Evolutionary conservation across 1,140 invertebrate species (phyloP).

Genomic region (Nasonia longicornis): DNA sequence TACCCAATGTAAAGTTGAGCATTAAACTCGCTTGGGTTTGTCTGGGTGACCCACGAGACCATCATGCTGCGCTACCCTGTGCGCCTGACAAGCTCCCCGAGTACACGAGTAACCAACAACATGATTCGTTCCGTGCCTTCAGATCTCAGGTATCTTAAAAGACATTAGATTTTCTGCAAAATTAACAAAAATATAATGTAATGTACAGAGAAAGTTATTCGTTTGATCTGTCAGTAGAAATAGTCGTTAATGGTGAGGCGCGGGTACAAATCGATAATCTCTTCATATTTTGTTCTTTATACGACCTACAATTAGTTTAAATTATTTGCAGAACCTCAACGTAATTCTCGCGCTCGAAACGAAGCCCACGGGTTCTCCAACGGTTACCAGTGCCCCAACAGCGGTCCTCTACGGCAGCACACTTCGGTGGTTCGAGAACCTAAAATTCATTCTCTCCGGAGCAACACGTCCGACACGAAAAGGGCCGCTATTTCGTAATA

Average conservation of each 20-base stretch:
- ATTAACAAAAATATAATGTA: too few relatives aligned
- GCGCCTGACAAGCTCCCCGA: constrained; percentile 97
- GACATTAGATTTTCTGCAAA: not conserved
- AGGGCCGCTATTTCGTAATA: constrained; percentile 88
- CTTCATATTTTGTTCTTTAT: too few relatives aligned
- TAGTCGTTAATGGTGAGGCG: too few relatives aligned
- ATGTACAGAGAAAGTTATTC: too few relatives aligned
- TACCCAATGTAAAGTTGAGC: constrained; percentile 89
- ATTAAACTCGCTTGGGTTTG: constrained; percentile 93
- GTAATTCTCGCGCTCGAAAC: constrained; percentile 91
- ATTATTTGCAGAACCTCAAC: constrained; percentile 81
- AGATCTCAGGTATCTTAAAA: constrained; percentile 73
- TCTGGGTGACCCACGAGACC: constrained; percentile 93
- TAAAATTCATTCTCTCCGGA: constrained; percentile 95
- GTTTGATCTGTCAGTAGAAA: too few relatives aligned
- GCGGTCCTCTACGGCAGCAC: constrained; percentile 93
- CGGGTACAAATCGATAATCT: too few relatives aligned
- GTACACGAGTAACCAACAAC: constrained; percentile 94
- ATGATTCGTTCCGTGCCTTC: constrained; percentile 91
- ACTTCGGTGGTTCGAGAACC: constrained; percentile 93
- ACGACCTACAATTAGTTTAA: not conserved
- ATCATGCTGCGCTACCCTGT: constrained; percentile 96
- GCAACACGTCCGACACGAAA: constrained; percentile 93
- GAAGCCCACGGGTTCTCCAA: constrained; percentile 73
- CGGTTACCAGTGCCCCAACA: constrained; percentile 78